Percentiles rank a stretch among this genome's conserved stretches.
Conservation (phyloP, 2,888 invertebrate genomes). For the Apotomis turbidana region DNA sequence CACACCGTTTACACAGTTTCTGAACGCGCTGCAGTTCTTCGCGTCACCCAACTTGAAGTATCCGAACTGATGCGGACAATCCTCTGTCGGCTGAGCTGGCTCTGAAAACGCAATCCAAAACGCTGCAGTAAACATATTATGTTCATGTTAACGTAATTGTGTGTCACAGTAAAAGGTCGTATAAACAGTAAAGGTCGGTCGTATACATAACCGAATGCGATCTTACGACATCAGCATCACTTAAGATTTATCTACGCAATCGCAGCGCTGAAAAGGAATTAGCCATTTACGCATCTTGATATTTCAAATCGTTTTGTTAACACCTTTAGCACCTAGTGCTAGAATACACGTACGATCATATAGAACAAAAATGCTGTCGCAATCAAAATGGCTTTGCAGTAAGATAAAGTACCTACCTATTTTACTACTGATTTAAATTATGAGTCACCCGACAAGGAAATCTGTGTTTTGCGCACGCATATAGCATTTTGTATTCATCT, state of each 20-base stretch:
- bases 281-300: conserved; percentile 12
- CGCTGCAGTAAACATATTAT: not conserved
- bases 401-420: conserved; percentile 7
- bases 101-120: conserved; percentile 75
- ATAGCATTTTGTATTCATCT: conserved; percentile 32
- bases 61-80: conserved; percentile 93
- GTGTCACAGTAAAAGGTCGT: conserved; percentile 8
- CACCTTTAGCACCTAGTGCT: not conserved
- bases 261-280: conserved; percentile 25
- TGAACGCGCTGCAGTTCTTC: conserved; percentile 89
- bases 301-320: not conserved
- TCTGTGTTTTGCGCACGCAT: conserved; percentile 17
- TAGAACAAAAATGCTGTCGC: not conserved
- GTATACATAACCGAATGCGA: not conserved
- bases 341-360: not conserved
- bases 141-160: conserved; percentile 1
- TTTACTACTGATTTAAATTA: conserved; percentile 10
- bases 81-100: conserved; percentile 88
- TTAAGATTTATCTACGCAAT: conserved; percentile 12
- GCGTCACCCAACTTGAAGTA: conserved; percentile 88
- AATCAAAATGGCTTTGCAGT: conserved; percentile 17
- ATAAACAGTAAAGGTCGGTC: too few relatives aligned
- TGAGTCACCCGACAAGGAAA: conserved; percentile 25
- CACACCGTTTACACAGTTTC: conserved; percentile 92
- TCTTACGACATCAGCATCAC: conserved; percentile 21